phyloP scores from a whole-genome alignment of 2,888 invertebrate species.

The Acanthosepion esculentum region DNA sequence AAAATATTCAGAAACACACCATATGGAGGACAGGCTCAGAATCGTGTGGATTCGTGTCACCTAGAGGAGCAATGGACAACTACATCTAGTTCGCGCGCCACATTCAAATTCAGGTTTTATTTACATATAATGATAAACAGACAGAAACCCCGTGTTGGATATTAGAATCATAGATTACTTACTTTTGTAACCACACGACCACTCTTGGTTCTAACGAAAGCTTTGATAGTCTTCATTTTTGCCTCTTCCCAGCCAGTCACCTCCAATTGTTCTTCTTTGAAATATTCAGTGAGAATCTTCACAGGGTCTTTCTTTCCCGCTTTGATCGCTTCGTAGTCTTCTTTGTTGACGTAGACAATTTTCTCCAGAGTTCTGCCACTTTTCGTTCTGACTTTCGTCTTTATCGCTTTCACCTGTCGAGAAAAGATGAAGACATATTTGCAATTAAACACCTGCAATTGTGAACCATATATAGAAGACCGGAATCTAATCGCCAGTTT shows the following conservation, averaged over 20 bases:
- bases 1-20: too few relatives aligned
- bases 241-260: conserved; percentile 61
- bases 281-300: conserved; percentile 55
- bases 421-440: neutral
- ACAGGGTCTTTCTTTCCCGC: conserved; percentile 67
- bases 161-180: neutral
- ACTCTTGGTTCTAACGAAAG: conserved; percentile 62
- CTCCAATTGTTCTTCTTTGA: conserved; percentile 57
- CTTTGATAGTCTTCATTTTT: conserved; percentile 63
- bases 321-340: conserved; percentile 73
- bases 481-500: too few relatives aligned
- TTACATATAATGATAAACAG: too few relatives aligned
- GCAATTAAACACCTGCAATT: too few relatives aligned
- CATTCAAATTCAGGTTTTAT: too few relatives aligned
- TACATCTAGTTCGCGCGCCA: too few relatives aligned
- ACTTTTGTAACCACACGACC: conserved; percentile 58
- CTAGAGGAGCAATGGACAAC: too few relatives aligned
- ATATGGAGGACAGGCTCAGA: too few relatives aligned
- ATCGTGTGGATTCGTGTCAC: too few relatives aligned
- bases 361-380: conserved; percentile 72
- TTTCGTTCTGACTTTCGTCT: conserved; percentile 72
- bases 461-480: too few relatives aligned
- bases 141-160: too few relatives aligned
- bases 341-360: conserved; percentile 72
- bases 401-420: conserved; percentile 67